Percentiles rank a stretch among this genome's conserved stretches.
Conservation (phyloP, 2,113 vertebrate species). For the Hippocampus comes region DNA sequence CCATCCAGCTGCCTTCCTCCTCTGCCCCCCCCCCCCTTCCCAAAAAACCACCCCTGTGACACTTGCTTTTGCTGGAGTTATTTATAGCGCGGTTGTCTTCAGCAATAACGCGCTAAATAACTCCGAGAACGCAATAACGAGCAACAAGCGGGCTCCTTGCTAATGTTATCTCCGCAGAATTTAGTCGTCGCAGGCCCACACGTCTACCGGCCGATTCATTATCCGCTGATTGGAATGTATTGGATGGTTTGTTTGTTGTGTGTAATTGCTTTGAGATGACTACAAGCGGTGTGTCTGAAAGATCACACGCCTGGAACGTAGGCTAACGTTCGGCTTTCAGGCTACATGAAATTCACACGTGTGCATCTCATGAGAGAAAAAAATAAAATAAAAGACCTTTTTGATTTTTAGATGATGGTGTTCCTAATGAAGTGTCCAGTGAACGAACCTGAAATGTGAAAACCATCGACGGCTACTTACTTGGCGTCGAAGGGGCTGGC, state of each 20-base stretch:
- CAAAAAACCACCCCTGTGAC: neutral
- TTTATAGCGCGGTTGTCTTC: constrained; percentile 1
- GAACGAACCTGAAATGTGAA: neutral
- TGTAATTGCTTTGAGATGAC: neutral
- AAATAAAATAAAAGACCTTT: neutral
- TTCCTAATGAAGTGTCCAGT: neutral
- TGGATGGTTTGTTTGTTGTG: neutral
- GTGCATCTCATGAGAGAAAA: neutral
- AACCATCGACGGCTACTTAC: constrained; percentile 69
- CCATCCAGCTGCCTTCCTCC: constrained; percentile 5
- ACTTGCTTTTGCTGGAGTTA: neutral
- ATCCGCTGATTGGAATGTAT: neutral
- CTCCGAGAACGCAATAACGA: neutral
- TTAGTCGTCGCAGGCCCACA: neutral
- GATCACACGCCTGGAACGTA: neutral
- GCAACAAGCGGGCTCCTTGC: neutral
- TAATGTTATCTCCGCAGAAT: neutral
- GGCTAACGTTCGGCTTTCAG: neutral
- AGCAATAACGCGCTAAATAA: neutral
- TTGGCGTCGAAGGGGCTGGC: constrained; percentile 89
- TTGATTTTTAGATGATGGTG: neutral
- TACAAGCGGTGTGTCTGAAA: neutral
- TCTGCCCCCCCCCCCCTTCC: neutral
- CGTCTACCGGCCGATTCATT: neutral
- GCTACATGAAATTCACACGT: neutral